Evolutionary conservation across 2,797 vertebrate species (phyloP).

Genomic region (Galagoides demidoff): DNA sequence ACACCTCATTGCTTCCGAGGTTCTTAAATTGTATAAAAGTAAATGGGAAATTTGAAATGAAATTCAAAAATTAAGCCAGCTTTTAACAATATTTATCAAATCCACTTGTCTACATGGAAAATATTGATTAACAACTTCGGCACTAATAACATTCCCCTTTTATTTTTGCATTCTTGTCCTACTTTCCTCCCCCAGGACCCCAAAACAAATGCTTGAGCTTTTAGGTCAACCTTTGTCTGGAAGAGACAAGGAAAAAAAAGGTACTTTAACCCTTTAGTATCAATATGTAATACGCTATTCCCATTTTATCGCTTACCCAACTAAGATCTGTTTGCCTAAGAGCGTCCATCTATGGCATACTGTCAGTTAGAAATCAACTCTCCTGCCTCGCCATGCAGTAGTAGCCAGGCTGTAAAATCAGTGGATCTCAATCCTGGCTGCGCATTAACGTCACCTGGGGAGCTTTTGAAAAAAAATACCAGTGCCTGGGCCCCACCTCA

Average conservation of each 20-base stretch:
- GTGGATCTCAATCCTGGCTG: conserved; percentile 44
- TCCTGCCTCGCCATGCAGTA: neutral
- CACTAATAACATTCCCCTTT: neutral
- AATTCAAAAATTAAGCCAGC: conserved; percentile 48
- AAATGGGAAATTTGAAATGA: conserved; percentile 62
- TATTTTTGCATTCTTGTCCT: neutral
- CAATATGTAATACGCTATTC: neutral
- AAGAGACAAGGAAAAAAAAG: neutral
- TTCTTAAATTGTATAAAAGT: conserved; percentile 57
- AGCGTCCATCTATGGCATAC: neutral
- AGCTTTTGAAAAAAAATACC: neutral
- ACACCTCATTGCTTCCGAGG: conserved; percentile 49
- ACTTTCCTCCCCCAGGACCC: neutral
- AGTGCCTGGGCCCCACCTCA: conserved; percentile 9
- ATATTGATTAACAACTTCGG: neutral
- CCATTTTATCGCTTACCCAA: conserved; percentile 56
- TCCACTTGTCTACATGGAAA: conserved; percentile 36
- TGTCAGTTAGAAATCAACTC: neutral
- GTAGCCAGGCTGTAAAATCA: conserved; percentile 46
- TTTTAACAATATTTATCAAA: conserved; percentile 54
- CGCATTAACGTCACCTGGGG: conserved; percentile 41
- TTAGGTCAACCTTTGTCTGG: neutral
- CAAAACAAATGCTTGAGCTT: neutral
- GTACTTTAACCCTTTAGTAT: conserved; percentile 17
- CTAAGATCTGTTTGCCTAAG: conserved; percentile 29